These are phyloP conservation scores for Heliconius cydno DNA, from an alignment of 2,888 invertebrate species.

Conservation along the genomic window DNA sequence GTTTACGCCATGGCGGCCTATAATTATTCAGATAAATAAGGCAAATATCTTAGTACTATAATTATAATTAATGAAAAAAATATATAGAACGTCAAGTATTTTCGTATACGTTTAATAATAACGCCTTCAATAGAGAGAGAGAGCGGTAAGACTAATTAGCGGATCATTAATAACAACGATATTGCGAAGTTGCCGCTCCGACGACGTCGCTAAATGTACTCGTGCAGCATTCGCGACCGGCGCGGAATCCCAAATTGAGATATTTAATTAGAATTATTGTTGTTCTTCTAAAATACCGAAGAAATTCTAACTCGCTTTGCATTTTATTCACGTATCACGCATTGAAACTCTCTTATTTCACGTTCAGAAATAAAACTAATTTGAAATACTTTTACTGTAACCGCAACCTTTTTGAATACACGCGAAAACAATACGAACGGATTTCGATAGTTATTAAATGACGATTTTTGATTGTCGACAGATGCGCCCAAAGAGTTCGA, in stretches of 20 bases:
- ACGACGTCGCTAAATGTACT: constrained; percentile 51
- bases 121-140: constrained; percentile 14
- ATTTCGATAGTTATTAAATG: constrained; percentile 25
- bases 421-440: constrained; percentile 7
- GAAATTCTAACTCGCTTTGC: constrained; percentile 53
- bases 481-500: constrained; percentile 54
- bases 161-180: constrained; percentile 39
- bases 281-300: constrained; percentile 56
- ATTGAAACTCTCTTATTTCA: constrained; percentile 59
- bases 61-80: not conserved
- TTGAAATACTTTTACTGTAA: constrained; percentile 44
- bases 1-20: too few relatives aligned
- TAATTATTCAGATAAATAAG: not conserved
- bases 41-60: not conserved
- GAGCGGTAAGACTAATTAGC: constrained; percentile 31
- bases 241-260: constrained; percentile 52
- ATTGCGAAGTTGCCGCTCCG: constrained; percentile 40
- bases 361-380: constrained; percentile 57
- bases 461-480: constrained; percentile 50
- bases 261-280: constrained; percentile 67
- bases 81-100: not conserved
- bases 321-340: constrained; percentile 65
- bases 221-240: constrained; percentile 51
- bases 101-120: not conserved
- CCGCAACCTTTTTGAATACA: constrained; percentile 1